Evolutionary conservation across 92 coral and sea anemone species (phyloP), one percentile per base, ranked within the genome.

Genomic region (Meandrina meandrites): DNA sequence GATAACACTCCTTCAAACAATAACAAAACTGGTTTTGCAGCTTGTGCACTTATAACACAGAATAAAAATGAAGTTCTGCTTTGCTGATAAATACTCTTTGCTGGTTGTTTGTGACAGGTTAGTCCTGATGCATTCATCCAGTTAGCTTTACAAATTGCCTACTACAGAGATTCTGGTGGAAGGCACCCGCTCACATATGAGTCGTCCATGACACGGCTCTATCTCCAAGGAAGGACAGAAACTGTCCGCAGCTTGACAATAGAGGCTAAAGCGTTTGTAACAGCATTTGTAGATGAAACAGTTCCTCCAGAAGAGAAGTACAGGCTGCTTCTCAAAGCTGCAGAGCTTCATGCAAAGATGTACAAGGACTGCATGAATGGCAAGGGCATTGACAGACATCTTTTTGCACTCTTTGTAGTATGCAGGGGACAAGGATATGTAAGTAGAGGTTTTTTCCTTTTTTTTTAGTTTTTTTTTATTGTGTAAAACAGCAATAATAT

Each of bases 321-420:
- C 11, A 28, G 57, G 17, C 86, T 95, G 58, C 82, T 95, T 28
- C 89, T 67, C 54, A 87, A 81, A 64, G 96, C 96, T 16, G 98
- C 92, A 19, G 83, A 91, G 1, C 78, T 87, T 58, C 99, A 97
- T 85, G 97, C 96, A 3, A 91, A 81, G 81, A 85, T 81, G 88
- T 95, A 97, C 94, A 97, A 97, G 83, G 99, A 97, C 81, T 97
- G 98, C 69, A 97, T 97, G 99, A 95, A 95, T 82, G 99, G 99
- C 71, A 95, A 91, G 78, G 99, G 99, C 14, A 64, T 93, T 73
- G 99, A 97, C 86, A 86, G 99, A 36, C 99, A 97, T 79, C 92
- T 97, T 80, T 97, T 97, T 95, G 95, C 97, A 14, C 87, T 97
- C 83, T 97, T 84, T 76, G 95, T 97, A 48, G 99, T 97, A 68